Evolutionary conservation across 2,113 vertebrate genomes (phyloP), one percentile per base, ranked within the genome.

Genomic region (Desmodus rotundus): DNA sequence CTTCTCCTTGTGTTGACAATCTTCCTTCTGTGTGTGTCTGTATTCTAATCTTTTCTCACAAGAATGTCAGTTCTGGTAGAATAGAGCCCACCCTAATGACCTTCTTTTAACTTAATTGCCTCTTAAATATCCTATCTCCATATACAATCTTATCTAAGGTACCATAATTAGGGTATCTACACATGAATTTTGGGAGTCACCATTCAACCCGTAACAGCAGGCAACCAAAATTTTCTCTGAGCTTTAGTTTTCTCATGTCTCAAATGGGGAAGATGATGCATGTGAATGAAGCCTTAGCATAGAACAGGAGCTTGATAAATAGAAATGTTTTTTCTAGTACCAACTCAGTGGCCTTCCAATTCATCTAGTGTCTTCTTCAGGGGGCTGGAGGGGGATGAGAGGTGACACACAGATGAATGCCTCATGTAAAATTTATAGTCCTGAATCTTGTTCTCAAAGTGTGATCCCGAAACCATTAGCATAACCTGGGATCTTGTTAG

Each of bases 391-490:
- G 45, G 11, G 5, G 20, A 14, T 3, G 1, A 24, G 47, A 84
- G 20, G 19, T 16, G 4, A 11, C 41, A 33, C 15, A 77, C 45
- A 45, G 22, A 70, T 5, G 5, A 43, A 3, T 5, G 26, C 16
- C 26, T 31, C 14, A 2, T 4, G 28, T 6, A 28, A 3, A 4
- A 7, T 70, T 61, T 47, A 41, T 2, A 16, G 0, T n/a, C 8
- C 70, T 41, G 22, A 56, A 38, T 58, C 65, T 43, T 47, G 3
- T 31, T 56, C 15, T 33, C 45, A 31, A 14, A 61, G 28, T 17
- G 36, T 38, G 31, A n/a, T 20, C 54, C 22, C 73, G 38, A 9
- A 36, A 50, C 24, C 19, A 58, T 87, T 15, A 22, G 20, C 14
- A 45, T 76, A 33, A 36, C 43, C 17, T 20, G 41, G 50, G 47